Base-by-base conservation (phyloP, 2,113 vertebrate genomes). In the Patagioenas fasciata region DNA sequence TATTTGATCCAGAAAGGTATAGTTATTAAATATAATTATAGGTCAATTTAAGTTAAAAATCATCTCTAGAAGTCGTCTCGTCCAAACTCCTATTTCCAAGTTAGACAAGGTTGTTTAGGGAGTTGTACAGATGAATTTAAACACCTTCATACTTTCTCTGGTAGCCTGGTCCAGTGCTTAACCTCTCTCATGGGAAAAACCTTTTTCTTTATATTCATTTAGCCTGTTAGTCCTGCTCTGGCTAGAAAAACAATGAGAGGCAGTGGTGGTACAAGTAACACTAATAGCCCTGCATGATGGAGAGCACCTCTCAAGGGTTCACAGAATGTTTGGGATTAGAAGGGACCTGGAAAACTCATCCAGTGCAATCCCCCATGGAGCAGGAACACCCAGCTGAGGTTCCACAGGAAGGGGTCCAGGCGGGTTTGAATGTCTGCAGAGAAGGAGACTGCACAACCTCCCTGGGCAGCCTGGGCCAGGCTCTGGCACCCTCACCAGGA, bases 261-360 rank as follows among this genome's bases (percentile, higher is more conserved):
- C 40, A 40, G 40, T 14, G 40, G 40, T 40, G 40, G 13, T 40
- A 40, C 40, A 40, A 40, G n/a, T 4, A 56, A 53, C 3, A 7
- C 13, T 2, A 5, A 16, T 2, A 13, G 8, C 36, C 58, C 28
- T 72, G 25, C 18, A n/a, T 0, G 12, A 7, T 0, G 11, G 19
- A 1, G 9, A n/a, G 31, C 40, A 24, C 34, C 32, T 67, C 60
- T 3, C 20, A 6, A 14, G 57, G 48, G 88, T n/a, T n/a, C n/a
- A n/a, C n/a, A n/a, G n/a, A n/a, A n/a, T n/a, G n/a, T n/a, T n/a
- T n/a, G n/a, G n/a, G n/a, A n/a, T n/a, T n/a, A n/a, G n/a, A n/a
- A n/a, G n/a, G n/a, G n/a, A n/a, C n/a, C n/a, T n/a, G n/a, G n/a
- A n/a, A n/a, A n/a, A n/a, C n/a, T n/a, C n/a, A n/a, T n/a, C n/a